Base-by-base conservation (phyloP, 2,113 vertebrate species). In the Syrrhaptes paradoxus region DNA sequence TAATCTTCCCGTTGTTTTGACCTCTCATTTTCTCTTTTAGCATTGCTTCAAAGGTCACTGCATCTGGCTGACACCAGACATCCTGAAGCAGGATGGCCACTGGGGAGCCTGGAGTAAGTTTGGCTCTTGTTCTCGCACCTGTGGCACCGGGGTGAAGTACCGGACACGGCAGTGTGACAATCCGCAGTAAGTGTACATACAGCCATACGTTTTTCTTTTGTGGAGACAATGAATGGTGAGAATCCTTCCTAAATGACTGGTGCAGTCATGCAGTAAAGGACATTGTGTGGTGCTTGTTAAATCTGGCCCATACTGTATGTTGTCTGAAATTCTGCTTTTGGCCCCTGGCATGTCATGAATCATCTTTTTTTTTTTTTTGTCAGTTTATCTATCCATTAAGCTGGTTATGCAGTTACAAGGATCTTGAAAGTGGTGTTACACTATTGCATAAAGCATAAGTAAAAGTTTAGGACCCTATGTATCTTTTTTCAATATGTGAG, bases 41-140 rank as follows among this genome's bases (percentile, higher is more conserved):
- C 99, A 99, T 79, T 99, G 99, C 97, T 99, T 99, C 95, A 99
- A 99, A 98, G 99, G 99, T 80, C 99, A 99, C 96, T 99, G 99
- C 96, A 99, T 99, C 97, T 99, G 98, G 99, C 97, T 99, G 61
- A 99, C 99, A 7, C 98, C 99, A 26, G 99, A 99, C 97, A 98
- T 99, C 96, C 98, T 99, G 95, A 99, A 99, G 93, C 99, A 99
- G 91, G 99, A 99, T 14, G 99, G 99, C n/a, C 99, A 98, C 97
- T 99, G 99, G 99, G 99, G 99, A 0, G 89, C 98, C 17, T 99
- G 99, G 99, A 99, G 99, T 77, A 99, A 99, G 61, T 99, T 99
- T 67, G 99, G 99, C 59, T 98, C 99, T 59, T 99, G 99, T 36
- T 99, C 99, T 5, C 98, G 98, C 67, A 98, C 98, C 36, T 99